phyloP scores from a whole-genome alignment of 2,888 invertebrate species.

The Pheosia gnoma region DNA sequence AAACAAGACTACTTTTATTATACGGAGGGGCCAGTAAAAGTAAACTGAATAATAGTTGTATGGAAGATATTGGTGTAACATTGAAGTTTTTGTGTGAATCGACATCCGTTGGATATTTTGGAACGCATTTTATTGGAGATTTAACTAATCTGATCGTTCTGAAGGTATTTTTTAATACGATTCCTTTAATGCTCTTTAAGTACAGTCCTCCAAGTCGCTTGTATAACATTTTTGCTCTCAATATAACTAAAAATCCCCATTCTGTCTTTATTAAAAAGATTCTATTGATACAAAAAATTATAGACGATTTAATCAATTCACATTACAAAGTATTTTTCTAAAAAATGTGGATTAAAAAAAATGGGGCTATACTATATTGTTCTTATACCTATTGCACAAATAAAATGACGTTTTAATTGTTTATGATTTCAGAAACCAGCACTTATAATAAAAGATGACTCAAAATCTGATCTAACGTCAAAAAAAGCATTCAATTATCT shows the following conservation, averaged over 20 bases:
- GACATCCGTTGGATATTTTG: slow-evolving; percentile 62
- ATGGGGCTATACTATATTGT: too few species aligned
- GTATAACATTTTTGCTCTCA: too few species aligned
- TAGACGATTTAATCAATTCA: too few species aligned
- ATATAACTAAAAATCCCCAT: too few species aligned
- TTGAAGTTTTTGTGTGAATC: slow-evolving; percentile 69
- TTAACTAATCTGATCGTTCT: slow-evolving; percentile 54
- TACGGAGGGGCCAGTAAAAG: slow-evolving; percentile 41
- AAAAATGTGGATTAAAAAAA: too few species aligned
- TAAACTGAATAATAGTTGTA: slow-evolving; percentile 31
- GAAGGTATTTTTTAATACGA: slow-evolving; percentile 52
- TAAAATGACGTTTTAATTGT: background rate
- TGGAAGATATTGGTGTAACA: slow-evolving; percentile 61
- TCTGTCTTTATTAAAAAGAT: too few species aligned
- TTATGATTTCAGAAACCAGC: slow-evolving; percentile 61
- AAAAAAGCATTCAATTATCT: slow-evolving; percentile 66
- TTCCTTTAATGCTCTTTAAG: background rate
- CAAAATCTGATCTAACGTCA: slow-evolving; percentile 45
- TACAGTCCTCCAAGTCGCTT: background rate
- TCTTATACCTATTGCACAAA: too few species aligned
- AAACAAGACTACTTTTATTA: slow-evolving; percentile 48
- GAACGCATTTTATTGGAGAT: slow-evolving; percentile 56
- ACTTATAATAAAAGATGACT: slow-evolving; percentile 50
- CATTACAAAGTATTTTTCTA: too few species aligned
- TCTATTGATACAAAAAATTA: too few species aligned